These are phyloP conservation scores for Australoheros scitulus DNA, from an alignment of 2,113 vertebrate species.

Conservation along the genomic window DNA sequence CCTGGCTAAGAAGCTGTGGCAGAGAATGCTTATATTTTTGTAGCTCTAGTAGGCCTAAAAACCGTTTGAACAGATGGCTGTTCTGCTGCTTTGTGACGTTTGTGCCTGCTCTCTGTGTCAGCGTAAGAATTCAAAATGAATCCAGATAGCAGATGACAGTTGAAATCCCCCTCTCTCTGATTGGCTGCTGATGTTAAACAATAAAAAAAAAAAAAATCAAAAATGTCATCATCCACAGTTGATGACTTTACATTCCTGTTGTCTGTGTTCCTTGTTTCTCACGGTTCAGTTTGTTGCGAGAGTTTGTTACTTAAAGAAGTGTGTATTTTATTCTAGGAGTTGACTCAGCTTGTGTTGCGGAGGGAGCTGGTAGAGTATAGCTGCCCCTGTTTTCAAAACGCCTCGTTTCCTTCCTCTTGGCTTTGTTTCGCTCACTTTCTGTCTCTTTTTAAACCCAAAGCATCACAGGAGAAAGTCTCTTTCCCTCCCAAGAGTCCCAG, in stretches of 20 bases:
- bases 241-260: constrained; percentile 6
- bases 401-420: constrained; percentile 53
- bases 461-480: constrained; percentile 67
- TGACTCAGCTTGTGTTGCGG: constrained; percentile 83
- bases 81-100: constrained; percentile 28
- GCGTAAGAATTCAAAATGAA: constrained; percentile 33
- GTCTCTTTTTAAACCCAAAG: constrained; percentile 39
- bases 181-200: constrained; percentile 33
- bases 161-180: constrained; percentile 15
- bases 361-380: constrained; percentile 82
- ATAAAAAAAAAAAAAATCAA: not conserved
- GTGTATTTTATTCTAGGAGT: constrained; percentile 81
- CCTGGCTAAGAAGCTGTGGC: constrained; percentile 43
- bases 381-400: constrained; percentile 47
- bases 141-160: constrained; percentile 16
- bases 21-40: constrained; percentile 23
- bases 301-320: constrained; percentile 59
- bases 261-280: not conserved
- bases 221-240: not conserved
- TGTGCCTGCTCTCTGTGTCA: constrained; percentile 4
- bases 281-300: constrained; percentile 7
- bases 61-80: constrained; percentile 65
- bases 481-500: constrained; percentile 44
- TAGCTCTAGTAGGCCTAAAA: constrained; percentile 15
- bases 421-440: constrained; percentile 51